Evolutionary conservation across 2,888 invertebrate genomes (phyloP), one percentile per base, ranked within the genome.

Genomic region (Drosophila stalkeri): DNA sequence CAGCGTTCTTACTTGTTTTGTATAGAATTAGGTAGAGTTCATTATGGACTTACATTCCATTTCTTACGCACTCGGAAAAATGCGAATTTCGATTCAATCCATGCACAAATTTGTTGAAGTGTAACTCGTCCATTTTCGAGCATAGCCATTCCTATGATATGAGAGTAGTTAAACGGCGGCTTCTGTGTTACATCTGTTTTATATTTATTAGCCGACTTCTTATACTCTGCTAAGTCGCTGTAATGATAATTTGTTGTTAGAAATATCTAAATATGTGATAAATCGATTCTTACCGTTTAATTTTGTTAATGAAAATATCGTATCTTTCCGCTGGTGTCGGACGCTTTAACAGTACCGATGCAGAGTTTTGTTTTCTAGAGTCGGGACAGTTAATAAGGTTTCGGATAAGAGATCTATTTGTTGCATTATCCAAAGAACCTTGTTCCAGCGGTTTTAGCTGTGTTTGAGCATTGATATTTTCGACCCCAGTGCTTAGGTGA

Each of bases 91-190:
- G 85, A 81, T 72, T 93, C 92, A 72, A 93, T 93, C 93, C 93
- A 93, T 7, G 91, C 75, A 64, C 93, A 93, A 51, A 93, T 93
- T 68, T 93, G 91, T 57, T 93, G 92, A 3, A 93, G 78, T 2
- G 93, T 93, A 57, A 92, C 91, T 4, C 91, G 78, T 3, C 93
- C 93, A 59, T 91, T 91, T 59, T 93, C 92, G 11, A 93, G 67
- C 92, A 93, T 92, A 11, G 93, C 93, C 93, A 93, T 93, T 2
- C 92, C 93, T 49, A 93, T 93, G 4, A 93, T 93, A 74, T 93
- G 92, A 0, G 93, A 93, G 68, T 93, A 93, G 65, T 93, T 93
- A 61, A 93, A 93, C 0, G 93, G 93, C 0, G 93, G 93, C 54
- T 93, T 93, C n/a, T 91, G 91, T 2, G 79, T 77, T 3, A 90